A percentile compares a stretch with the other conserved stretches of the same genome.
Evolutionary conservation across 2,113 vertebrate species (phyloP).

Genomic region (Campylomormyrus numenius): DNA sequence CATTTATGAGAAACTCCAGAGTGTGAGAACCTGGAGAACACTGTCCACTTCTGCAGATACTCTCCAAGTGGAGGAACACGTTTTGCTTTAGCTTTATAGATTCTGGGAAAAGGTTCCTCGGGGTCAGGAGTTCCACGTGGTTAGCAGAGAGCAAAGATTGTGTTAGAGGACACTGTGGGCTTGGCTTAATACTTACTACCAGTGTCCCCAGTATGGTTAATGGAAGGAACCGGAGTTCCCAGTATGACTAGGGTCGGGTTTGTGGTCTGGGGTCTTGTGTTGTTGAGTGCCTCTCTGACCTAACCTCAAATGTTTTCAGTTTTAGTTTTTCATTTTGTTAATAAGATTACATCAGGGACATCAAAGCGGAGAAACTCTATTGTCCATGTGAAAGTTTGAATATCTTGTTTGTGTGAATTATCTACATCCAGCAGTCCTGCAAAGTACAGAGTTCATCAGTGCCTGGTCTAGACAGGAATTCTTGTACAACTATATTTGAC

Average conservation of each 20-base stretch:
- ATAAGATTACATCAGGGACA: not conserved
- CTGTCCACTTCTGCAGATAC: not conserved
- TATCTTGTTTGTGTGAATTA: not conserved
- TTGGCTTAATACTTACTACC: not conserved
- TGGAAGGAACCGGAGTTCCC: not conserved
- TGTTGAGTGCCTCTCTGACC: constrained; percentile 4
- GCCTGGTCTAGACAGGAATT: not conserved
- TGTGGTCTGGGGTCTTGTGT: not conserved
- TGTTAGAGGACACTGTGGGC: not conserved
- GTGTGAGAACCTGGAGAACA: not conserved
- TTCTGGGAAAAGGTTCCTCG: not conserved
- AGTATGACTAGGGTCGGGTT: not conserved
- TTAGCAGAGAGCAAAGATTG: not conserved
- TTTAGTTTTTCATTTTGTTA: not conserved
- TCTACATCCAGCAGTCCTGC: not conserved
- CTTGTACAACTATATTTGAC: not conserved
- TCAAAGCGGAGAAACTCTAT: not conserved
- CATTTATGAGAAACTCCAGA: not conserved
- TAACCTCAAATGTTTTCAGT: not conserved
- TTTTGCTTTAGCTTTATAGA: not conserved
- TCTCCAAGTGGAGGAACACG: not conserved
- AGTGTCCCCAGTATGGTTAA: not conserved
- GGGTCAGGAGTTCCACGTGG: not conserved
- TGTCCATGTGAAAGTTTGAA: not conserved
- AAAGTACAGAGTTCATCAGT: not conserved